Conservation (phyloP, 2,888 invertebrate genomes). For the Lepidocyrtinus sp. region DNA sequence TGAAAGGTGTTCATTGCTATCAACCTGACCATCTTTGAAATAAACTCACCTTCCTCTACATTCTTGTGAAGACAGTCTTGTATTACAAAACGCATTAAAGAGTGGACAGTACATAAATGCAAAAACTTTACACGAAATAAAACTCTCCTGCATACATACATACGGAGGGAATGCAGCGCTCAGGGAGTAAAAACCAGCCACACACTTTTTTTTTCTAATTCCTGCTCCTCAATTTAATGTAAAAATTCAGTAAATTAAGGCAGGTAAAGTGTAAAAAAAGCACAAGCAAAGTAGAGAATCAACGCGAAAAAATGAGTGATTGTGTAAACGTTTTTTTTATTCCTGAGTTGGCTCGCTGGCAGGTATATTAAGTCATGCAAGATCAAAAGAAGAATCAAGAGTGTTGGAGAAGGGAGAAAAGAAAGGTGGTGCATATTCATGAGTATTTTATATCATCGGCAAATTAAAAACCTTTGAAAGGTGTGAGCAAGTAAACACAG, state of each 20-base stretch:
- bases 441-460: slow-evolving; percentile 60
- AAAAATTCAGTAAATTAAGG: not conserved
- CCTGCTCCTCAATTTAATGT: not conserved
- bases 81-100: not conserved
- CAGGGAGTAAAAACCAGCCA: not conserved
- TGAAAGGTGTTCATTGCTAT: not conserved
- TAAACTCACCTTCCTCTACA: not conserved
- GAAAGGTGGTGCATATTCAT: slow-evolving; percentile 52
- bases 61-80: not conserved
- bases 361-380: slow-evolving; percentile 53
- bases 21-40: no score
- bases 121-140: not conserved
- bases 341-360: not conserved
- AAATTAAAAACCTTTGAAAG: slow-evolving; percentile 62
- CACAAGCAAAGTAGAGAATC: not conserved
- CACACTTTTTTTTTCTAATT: not conserved
- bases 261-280: slow-evolving; percentile 17
- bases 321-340: slow-evolving; percentile 1
- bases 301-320: slow-evolving; percentile 12
- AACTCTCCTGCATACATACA: not conserved
- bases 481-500: slow-evolving; percentile 62
- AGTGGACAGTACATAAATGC: not conserved
- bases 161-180: not conserved
- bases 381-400: slow-evolving; percentile 23
- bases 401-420: slow-evolving; percentile 26